Conservation (phyloP, 2,888 invertebrate species). For the Yponomeuta sedellus region DNA sequence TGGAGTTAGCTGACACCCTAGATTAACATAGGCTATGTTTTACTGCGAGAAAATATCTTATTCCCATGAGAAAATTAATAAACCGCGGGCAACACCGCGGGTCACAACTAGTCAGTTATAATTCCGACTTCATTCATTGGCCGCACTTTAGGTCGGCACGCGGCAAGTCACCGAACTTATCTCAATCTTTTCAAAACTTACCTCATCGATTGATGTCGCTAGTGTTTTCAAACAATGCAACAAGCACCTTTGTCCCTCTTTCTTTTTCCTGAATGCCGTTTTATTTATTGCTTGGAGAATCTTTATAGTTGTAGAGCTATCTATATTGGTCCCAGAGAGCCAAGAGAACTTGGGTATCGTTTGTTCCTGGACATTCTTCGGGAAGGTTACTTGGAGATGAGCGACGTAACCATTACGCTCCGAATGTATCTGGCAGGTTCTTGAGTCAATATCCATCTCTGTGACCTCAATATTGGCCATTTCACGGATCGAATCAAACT, state of each 20-base stretch:
- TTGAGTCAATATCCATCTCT: conserved; percentile 76
- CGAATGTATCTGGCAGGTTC: conserved; percentile 77
- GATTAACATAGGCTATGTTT: too few relatives aligned
- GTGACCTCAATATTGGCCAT: conserved; percentile 72
- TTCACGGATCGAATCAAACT: conserved; percentile 69
- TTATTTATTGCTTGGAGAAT: conserved; percentile 88
- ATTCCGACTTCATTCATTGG: too few relatives aligned
- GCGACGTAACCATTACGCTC: conserved; percentile 72
- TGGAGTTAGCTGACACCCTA: too few relatives aligned
- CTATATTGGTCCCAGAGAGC: conserved; percentile 77
- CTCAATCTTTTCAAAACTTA: conserved; percentile 25
- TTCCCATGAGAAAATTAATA: too few relatives aligned
- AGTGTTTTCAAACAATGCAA: conserved; percentile 86
- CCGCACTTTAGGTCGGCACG: too few relatives aligned
- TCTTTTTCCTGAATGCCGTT: conserved; percentile 88
- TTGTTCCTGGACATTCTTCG: conserved; percentile 65
- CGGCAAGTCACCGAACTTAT: neutral
- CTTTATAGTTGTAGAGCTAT: conserved; percentile 82
- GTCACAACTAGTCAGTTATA: too few relatives aligned
- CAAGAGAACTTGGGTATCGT: conserved; percentile 71
- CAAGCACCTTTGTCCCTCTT: conserved; percentile 89
- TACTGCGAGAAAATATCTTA: too few relatives aligned
- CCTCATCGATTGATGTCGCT: conserved; percentile 68
- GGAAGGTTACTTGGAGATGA: conserved; percentile 77
- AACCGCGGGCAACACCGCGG: too few relatives aligned